Conservation (phyloP, 30 jellyfish, hydroid and myxozoan species). For the Phacellophora camtschatica region DNA sequence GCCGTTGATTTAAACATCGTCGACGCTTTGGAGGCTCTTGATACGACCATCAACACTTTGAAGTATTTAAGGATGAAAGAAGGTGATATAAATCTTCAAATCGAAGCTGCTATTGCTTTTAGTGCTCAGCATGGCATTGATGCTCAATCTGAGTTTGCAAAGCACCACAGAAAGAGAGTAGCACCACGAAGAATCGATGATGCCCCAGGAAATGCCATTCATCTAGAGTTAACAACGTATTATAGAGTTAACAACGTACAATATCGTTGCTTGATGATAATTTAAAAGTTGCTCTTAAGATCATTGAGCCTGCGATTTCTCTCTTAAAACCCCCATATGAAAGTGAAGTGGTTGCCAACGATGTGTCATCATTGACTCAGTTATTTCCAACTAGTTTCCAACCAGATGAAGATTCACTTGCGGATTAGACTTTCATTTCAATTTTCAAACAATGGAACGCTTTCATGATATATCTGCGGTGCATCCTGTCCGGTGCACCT, state of each 20-base stretch:
- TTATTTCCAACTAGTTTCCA: constrained; percentile 15
- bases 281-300: constrained; percentile 11
- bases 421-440: no score
- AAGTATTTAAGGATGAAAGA: constrained; percentile 11
- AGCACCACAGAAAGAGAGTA: constrained; percentile 47
- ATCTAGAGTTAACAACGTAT: not conserved
- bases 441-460: not conserved
- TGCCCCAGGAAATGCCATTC: constrained; percentile 30
- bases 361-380: constrained; percentile 15
- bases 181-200: constrained; percentile 44
- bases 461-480: constrained; percentile 4
- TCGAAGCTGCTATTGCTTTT: constrained; percentile 47
- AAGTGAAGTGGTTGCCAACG: constrained; percentile 3
- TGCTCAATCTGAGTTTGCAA: constrained; percentile 55
- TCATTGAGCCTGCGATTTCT: constrained; percentile 4
- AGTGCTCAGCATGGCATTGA: constrained; percentile 37
- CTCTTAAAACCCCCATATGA: not conserved
- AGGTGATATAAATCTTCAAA: constrained; percentile 16
- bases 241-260: not conserved
- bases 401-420: constrained; percentile 12
- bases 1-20: constrained; percentile 29
- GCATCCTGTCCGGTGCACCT: constrained; percentile 28
- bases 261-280: constrained; percentile 21
- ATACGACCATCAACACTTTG: constrained; percentile 29
- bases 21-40: constrained; percentile 43